Evolutionary conservation across 2,113 vertebrate genomes (phyloP), one percentile per base, ranked within the genome.

Genomic region (Baryphthengus martii): DNA sequence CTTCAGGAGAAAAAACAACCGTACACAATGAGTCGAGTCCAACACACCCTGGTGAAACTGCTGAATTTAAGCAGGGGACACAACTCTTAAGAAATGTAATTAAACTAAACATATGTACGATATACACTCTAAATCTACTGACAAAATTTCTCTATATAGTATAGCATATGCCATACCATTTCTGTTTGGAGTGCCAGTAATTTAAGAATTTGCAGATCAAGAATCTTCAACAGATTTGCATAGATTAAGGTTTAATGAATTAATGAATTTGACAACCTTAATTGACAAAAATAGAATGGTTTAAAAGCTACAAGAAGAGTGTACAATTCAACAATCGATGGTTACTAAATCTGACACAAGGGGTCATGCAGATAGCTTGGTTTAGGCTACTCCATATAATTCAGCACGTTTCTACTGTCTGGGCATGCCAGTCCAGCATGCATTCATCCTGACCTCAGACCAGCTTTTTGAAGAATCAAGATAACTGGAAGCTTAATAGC

Each of bases 211-310:
- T 83, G 85, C 83, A 83, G 74, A 94, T 91, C 74, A 85, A 85
- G 77, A 55, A 82, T 84, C 65, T 92, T 87, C 56, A 89, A 52
- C 37, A 87, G 68, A 87, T 91, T 95, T 88, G 59, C 18, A 56
- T 18, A 49, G 25, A 84, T 61, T 86, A 80, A 91, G 44, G 39
- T 78, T 62, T 92, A 94, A 95, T 67, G 42, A 79, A 72, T 63
- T 67, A 85, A 91, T 92, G 49, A 67, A 76, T 88, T 71, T 84
- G 94, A 92, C 45, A 79, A 53, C 39, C 20, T 95, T 93, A 85
- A 92, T 59, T 91, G 80, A 17, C 13, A 80, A 85, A 81, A 89
- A 67, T 75, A 73, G 84, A 86, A 13, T 39, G 73, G 28, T 80
- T 92, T 91, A 78, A 75, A 81, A 94, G 52, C 70, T 44, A 72